phyloP scores from a whole-genome alignment of 2,797 vertebrate species.

The Chloroceryle amazona region DNA sequence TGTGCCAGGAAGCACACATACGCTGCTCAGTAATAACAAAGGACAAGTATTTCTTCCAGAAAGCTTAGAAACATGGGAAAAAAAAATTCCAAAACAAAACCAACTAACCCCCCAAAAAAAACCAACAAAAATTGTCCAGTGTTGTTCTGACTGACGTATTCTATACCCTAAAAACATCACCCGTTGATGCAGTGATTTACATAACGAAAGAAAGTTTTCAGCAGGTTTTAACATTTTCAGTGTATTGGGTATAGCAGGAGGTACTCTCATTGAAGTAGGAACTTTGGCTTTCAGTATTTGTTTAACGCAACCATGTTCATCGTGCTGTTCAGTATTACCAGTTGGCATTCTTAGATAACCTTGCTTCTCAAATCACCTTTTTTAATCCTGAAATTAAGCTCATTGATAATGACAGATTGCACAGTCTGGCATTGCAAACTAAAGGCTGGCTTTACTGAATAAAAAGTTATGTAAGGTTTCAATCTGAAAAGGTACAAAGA shows the following conservation, averaged over 20 bases:
- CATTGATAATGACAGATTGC: not conserved
- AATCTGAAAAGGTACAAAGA: not conserved
- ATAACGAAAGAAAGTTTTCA: not conserved
- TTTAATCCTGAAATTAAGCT: not conserved
- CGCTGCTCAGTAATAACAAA: constrained; percentile 17
- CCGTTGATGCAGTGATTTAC: not conserved
- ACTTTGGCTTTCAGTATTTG: not conserved
- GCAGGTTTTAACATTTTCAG: not conserved
- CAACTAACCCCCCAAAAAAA: too few relatives aligned
- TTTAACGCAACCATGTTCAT: not conserved
- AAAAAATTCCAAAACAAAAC: not conserved
- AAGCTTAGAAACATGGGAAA: not conserved
- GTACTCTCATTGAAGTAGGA: not conserved
- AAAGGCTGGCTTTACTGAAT: not conserved
- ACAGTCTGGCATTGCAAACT: not conserved
- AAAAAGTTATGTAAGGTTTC: not conserved
- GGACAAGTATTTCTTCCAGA: not conserved
- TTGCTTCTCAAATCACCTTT: not conserved
- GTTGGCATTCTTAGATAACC: not conserved
- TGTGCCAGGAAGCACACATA: constrained; percentile 1
- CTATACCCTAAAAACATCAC: not conserved
- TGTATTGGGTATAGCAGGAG: not conserved
- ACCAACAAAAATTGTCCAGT: not conserved
- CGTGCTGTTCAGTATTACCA: not conserved
- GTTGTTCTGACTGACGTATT: not conserved